Conservation (phyloP, 2,888 invertebrate species). For the Meghimatium bilineatum region DNA sequence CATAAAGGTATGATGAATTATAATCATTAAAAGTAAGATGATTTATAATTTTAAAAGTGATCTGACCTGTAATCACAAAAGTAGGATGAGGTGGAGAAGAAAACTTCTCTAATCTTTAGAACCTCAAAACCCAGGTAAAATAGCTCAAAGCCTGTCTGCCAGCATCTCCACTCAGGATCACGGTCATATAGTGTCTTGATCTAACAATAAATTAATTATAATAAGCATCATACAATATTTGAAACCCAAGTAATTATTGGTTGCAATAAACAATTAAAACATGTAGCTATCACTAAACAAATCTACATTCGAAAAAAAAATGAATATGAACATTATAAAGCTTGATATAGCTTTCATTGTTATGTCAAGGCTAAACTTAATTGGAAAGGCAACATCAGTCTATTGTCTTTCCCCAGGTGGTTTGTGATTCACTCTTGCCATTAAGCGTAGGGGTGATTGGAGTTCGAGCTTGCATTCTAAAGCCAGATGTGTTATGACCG, state of each 20-base stretch:
- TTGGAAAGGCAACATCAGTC: no score
- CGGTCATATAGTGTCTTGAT: slow-evolving; percentile 41
- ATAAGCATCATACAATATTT: neutral
- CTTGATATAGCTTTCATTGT: no score
- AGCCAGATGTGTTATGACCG: no score
- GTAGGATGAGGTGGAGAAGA: slow-evolving; percentile 44
- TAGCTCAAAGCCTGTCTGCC: slow-evolving; percentile 86
- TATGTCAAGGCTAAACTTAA: no score
- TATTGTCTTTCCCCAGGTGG: no score
- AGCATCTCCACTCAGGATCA: slow-evolving; percentile 68
- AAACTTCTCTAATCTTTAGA: slow-evolving; percentile 43
- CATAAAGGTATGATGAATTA: no score
- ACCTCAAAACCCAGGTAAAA: slow-evolving; percentile 86
- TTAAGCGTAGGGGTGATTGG: no score
- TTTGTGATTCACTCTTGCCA: no score
- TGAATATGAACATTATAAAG: no score
- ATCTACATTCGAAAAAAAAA: neutral
- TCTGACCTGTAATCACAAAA: slow-evolving; percentile 49
- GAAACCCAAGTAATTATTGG: no score
- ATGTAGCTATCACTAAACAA: neutral
- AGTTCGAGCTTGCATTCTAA: no score
- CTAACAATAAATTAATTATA: neutral
- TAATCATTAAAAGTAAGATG: no score
- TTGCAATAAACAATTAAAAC: neutral
- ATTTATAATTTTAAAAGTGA: neutral